These are phyloP conservation scores for Augochlorella aurata DNA, from an alignment of 2,888 invertebrate genomes.

Conservation along the genomic window DNA sequence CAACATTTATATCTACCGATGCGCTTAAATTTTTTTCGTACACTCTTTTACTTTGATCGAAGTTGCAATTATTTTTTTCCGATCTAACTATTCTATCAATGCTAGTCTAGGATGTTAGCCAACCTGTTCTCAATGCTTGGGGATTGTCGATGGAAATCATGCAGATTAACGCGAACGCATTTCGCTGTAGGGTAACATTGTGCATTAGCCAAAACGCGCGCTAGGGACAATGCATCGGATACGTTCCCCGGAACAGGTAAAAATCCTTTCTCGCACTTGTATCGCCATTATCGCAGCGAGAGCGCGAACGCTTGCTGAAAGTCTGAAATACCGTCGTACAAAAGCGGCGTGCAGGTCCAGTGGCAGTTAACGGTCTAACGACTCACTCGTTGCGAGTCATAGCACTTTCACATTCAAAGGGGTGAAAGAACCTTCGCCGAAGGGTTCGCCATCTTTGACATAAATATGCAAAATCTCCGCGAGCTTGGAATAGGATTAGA, in stretches of 20 bases:
- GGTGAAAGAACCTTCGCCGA: conserved; percentile 7
- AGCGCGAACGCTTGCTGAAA: conserved; percentile 44
- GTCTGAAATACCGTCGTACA: conserved; percentile 43
- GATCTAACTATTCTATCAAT: too few species aligned
- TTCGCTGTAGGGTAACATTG: not conserved
- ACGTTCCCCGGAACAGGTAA: conserved; percentile 17
- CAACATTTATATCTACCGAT: too few species aligned
- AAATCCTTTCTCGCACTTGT: conserved; percentile 33
- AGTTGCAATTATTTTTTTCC: too few species aligned
- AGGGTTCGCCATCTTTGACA: conserved; percentile 7
- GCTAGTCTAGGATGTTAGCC: not conserved
- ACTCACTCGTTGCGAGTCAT: conserved; percentile 43
- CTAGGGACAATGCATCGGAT: not conserved
- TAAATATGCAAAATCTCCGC: conserved; percentile 15
- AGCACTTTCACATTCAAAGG: conserved; percentile 40
- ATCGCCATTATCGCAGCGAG: conserved; percentile 41
- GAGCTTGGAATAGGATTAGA: conserved; percentile 2
- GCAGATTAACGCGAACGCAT: not conserved
- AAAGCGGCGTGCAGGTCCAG: conserved; percentile 43
- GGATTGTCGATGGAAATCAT: not conserved
- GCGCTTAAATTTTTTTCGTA: too few species aligned
- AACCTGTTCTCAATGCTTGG: not conserved
- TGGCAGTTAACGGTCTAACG: conserved; percentile 55
- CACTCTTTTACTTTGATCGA: too few species aligned
- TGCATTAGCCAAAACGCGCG: not conserved